These are phyloP conservation scores for Caenorhabditis wallacei DNA, from an alignment of 2,888 invertebrate genomes.

Conservation along the genomic window DNA sequence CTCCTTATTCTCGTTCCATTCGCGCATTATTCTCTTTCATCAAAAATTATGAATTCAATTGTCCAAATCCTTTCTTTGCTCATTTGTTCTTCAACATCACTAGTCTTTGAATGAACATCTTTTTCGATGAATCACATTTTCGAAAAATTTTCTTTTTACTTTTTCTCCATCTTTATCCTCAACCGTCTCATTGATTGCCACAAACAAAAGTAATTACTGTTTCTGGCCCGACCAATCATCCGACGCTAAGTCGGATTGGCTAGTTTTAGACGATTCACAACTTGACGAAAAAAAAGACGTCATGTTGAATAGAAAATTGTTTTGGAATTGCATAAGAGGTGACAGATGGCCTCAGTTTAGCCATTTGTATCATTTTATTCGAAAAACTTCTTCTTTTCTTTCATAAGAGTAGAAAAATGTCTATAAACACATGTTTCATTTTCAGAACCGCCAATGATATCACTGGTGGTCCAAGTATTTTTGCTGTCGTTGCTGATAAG, in stretches of 20 bases:
- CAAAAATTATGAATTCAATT: slow-evolving; percentile 62
- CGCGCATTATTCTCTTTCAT: slow-evolving; percentile 49
- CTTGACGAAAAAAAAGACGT: slow-evolving; percentile 58
- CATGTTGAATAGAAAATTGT: slow-evolving; percentile 64
- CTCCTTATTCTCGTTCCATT: slow-evolving; percentile 35
- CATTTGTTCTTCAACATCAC: neutral
- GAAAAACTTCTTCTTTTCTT: neutral
- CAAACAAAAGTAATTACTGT: slow-evolving; percentile 63
- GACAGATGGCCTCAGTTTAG: slow-evolving; percentile 49
- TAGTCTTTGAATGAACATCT: slow-evolving; percentile 16
- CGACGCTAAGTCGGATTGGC: slow-evolving; percentile 64
- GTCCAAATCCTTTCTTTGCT: slow-evolving; percentile 20
- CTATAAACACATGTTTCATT: neutral
- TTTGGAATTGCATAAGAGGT: slow-evolving; percentile 57
- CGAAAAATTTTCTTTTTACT: slow-evolving; percentile 16
- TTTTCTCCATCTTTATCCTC: slow-evolving; percentile 31
- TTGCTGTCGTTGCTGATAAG: slow-evolving; percentile 17
- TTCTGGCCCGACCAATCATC: slow-evolving; percentile 57
- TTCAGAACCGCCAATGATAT: slow-evolving; percentile 52
- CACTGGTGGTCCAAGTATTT: slow-evolving; percentile 6
- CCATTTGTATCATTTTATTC: slow-evolving; percentile 17
- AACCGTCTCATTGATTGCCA: slow-evolving; percentile 55
- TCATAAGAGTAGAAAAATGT: neutral
- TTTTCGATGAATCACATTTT: slow-evolving; percentile 32
- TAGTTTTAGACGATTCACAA: slow-evolving; percentile 60